Evolutionary conservation across 2,888 invertebrate genomes (phyloP), one percentile per base, ranked within the genome.

Genomic region (Coremacera marginata): DNA sequence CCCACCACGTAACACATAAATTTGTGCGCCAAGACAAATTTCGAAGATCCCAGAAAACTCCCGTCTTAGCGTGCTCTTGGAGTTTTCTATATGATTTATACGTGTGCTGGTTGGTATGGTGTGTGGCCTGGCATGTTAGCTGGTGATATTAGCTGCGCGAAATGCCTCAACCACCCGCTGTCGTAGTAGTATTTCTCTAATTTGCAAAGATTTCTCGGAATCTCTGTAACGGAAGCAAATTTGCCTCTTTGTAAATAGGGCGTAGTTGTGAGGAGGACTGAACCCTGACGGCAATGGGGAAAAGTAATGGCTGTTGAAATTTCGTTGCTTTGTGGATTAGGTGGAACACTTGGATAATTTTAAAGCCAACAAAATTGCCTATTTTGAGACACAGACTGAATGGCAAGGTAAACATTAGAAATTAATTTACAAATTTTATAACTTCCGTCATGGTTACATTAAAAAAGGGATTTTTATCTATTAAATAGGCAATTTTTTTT

Each of bases 181-280:
- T 86, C 84, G 81, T 86, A 84, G 82, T 82, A 86, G 84, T 85
- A 87, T 86, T 87, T 84, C 86, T 82, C 86, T 84, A 87, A 87
- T 87, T 87, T 87, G 86, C 86, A 78, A 76, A 80, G 82, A 81
- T 81, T 82, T 82, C 74, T 77, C 57, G 78, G 75, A 77, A 70
- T 80, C 78, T 80, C 78, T 51, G 49, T 60, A 77, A 37, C 71
- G 70, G 78, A 76, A 74, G 37, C 74, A 25, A 74, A 65, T 74
- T 67, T 67, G 52, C 52, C 74, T 52, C 57, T 19, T 44, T 25
- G 67, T 67, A 74, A 74, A 74, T 74, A 37, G 67, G 73, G 65
- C 74, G 65, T 67, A 65, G 34, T 55, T 67, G 14, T n/a, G 25
- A 8, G 11, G 16, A 9, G 44, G 44, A 11, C 25, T 19, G 25